phyloP scores from a whole-genome alignment of 2,888 invertebrate species.

The Formica aserva region DNA sequence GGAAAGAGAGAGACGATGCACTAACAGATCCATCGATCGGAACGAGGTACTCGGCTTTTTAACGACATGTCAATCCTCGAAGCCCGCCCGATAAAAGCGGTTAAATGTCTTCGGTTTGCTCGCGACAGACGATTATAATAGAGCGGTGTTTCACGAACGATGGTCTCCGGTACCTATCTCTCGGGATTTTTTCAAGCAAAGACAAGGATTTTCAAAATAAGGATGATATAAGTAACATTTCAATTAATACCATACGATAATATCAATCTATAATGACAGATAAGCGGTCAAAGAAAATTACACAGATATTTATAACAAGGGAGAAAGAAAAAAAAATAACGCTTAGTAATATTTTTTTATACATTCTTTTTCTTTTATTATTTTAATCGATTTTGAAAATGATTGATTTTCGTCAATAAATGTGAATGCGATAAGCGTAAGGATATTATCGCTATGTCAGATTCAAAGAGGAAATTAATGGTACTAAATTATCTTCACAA shows the following conservation, averaged over 20 bases:
- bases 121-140: constrained; percentile 34
- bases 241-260: not conserved
- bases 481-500: constrained; percentile 16
- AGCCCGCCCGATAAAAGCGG: not conserved
- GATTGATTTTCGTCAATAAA: not conserved
- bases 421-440: not conserved
- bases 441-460: not conserved
- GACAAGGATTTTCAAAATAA: not conserved
- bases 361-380: not conserved
- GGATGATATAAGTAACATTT: not conserved
- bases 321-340: not conserved
- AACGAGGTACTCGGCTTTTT: constrained; percentile 29
- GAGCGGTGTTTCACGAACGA: not conserved
- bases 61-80: constrained; percentile 42
- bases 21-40: constrained; percentile 30
- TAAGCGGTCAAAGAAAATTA: not conserved
- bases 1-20: not conserved
- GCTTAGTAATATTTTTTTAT: not conserved
- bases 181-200: not conserved
- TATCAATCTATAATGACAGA: not conserved
- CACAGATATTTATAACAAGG: not conserved
- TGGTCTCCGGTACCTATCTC: not conserved
- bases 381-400: not conserved
- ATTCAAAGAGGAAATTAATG: constrained; percentile 13
- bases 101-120: not conserved